Conservation (phyloP, 2,888 invertebrate species). For the Neuroscelio doddi region DNA sequence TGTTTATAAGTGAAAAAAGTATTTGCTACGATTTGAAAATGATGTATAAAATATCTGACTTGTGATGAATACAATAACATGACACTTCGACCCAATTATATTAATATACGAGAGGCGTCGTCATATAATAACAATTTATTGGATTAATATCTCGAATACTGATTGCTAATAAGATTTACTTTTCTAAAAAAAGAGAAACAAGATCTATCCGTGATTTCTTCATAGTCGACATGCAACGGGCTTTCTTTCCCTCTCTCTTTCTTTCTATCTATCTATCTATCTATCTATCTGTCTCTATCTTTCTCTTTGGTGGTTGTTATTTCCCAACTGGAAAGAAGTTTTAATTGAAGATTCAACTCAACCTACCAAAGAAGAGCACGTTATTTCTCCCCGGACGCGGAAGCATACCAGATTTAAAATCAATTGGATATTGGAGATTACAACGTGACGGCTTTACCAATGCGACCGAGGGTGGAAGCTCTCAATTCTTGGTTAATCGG, state of each 20-base stretch:
- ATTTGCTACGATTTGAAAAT: no score
- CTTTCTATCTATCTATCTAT: constrained; percentile 19
- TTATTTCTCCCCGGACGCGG: constrained; percentile 54
- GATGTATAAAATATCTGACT: no score
- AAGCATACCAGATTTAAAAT: constrained; percentile 64
- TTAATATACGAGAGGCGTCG: constrained; percentile 20
- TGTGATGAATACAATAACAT: no score
- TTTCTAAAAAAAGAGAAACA: constrained; percentile 45
- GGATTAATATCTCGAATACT: constrained; percentile 32
- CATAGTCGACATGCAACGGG: constrained; percentile 54
- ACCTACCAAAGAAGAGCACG: constrained; percentile 42
- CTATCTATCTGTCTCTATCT: neutral
- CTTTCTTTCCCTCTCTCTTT: constrained; percentile 3
- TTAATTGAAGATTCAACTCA: constrained; percentile 64
- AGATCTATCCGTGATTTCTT: constrained; percentile 53
- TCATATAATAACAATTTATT: constrained; percentile 34
- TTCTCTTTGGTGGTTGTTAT: constrained; percentile 55
- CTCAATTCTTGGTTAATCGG: constrained; percentile 30
- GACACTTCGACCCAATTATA: neutral
- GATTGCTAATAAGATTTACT: constrained; percentile 30
- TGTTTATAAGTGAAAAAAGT: no score
- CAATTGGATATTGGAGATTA: constrained; percentile 66
- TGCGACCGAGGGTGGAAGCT: constrained; percentile 44
- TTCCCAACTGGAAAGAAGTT: constrained; percentile 59
- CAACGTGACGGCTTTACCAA: constrained; percentile 65